Conservation (phyloP, 92 coral and sea anemone genomes). For the Umimayanthus chanpuru region DNA sequence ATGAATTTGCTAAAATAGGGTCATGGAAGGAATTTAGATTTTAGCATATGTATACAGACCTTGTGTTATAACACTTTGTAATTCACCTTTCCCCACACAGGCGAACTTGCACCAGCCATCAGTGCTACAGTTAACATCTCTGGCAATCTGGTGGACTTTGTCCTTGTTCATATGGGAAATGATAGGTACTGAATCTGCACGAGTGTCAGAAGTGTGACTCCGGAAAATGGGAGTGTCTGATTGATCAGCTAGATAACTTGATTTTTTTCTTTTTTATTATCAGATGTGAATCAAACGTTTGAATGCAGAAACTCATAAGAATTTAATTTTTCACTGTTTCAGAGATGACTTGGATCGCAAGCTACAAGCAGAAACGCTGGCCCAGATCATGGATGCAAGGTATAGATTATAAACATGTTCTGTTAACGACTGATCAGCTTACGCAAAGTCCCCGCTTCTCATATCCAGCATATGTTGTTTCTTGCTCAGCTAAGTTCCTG, state of each 20-base stretch:
- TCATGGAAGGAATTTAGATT: not conserved
- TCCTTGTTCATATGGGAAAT: conserved; percentile 95
- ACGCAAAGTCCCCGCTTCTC: not conserved
- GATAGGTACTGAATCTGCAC: conserved; percentile 65
- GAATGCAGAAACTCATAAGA: not conserved
- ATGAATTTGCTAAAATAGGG: not conserved
- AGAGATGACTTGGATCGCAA: conserved; percentile 93
- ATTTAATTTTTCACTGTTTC: not conserved
- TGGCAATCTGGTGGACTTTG: conserved; percentile 86
- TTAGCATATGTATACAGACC: not conserved
- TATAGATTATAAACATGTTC: not conserved
- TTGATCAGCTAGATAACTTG: no score
- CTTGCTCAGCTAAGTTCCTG: not conserved
- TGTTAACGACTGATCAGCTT: not conserved
- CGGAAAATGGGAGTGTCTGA: not conserved
- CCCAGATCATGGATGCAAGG: conserved; percentile 87
- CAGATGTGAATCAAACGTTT: not conserved
- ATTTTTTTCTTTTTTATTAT: not conserved
- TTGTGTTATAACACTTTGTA: not conserved
- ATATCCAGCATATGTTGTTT: not conserved
- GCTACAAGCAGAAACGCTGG: conserved; percentile 89
- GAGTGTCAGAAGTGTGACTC: no score
- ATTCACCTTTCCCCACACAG: conserved; percentile 43
- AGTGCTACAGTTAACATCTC: conserved; percentile 94
- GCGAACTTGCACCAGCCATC: conserved; percentile 95